These are phyloP conservation scores for Macropis europaea DNA, from an alignment of 2,888 invertebrate species.

Conservation along the genomic window DNA sequence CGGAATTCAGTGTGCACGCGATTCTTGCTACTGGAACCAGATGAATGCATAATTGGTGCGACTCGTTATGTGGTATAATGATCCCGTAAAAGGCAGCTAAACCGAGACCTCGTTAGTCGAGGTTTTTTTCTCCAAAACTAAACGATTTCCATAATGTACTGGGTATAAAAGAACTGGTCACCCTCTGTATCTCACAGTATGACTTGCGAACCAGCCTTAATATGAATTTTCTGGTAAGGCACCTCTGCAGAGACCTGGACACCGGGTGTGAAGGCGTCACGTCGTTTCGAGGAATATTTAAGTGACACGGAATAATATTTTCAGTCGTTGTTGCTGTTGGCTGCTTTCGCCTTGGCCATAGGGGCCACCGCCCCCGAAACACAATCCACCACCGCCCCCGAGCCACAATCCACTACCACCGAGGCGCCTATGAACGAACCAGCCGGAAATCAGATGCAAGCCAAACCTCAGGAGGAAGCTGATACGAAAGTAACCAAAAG, in stretches of 20 bases:
- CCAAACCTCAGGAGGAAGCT: conserved; percentile 28
- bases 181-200: conserved; percentile 58
- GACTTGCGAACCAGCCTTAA: conserved; percentile 51
- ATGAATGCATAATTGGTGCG: conserved; percentile 16
- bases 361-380: conserved; percentile 44
- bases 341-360: conserved; percentile 53
- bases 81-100: conserved; percentile 65
- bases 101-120: conserved; percentile 53
- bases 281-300: no score
- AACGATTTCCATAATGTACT: conserved; percentile 53
- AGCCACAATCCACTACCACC: conserved; percentile 37
- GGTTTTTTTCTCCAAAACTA: no score
- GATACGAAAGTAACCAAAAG: conserved; percentile 67
- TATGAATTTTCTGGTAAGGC: conserved; percentile 71
- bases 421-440: conserved; percentile 48
- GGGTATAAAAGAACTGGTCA: conserved; percentile 70
- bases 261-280: no score
- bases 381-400: conserved; percentile 23
- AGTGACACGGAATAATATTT: conserved; percentile 33
- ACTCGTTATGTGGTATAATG: conserved; percentile 59
- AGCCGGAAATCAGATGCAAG: conserved; percentile 39
- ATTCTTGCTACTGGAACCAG: not conserved
- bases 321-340: conserved; percentile 62
- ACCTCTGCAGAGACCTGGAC: no score
- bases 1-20: conserved; percentile 1